Evolutionary conservation across 2,888 invertebrate genomes (phyloP).

Genomic region (Mycalesis mineus): DNA sequence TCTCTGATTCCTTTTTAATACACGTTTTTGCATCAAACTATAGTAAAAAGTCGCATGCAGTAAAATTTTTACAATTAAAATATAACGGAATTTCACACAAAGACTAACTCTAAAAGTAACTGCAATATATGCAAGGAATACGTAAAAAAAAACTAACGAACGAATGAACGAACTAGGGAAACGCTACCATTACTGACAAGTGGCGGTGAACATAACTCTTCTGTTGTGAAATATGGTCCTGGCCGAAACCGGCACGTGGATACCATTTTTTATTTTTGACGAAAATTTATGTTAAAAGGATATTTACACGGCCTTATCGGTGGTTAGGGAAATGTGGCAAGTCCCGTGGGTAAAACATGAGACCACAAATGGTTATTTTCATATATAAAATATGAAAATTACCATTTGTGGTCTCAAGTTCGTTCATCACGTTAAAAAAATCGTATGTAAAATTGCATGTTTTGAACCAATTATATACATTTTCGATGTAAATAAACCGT

Average conservation of each 20-base stretch:
- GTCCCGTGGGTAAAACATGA: constrained; percentile 14
- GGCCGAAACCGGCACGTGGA: constrained; percentile 26
- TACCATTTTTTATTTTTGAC: constrained; percentile 38
- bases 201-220: constrained; percentile 20
- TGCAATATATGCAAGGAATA: constrained; percentile 15
- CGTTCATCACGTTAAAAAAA: no score
- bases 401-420: no score
- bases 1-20: no score
- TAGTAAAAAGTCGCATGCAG: no score
- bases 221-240: constrained; percentile 32
- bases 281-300: constrained; percentile 48
- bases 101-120: no score
- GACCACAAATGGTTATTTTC: constrained; percentile 11
- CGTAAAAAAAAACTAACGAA: no score
- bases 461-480: no score
- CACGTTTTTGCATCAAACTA: no score
- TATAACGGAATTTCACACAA: not conserved
- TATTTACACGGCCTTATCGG: constrained; percentile 35
- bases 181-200: constrained; percentile 17
- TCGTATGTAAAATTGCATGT: no score
- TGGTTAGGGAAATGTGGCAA: constrained; percentile 18
- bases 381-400: not conserved
- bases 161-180: constrained; percentile 18
- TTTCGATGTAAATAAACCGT: no score
- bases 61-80: no score